Base-by-base conservation (phyloP, 2,797 vertebrate genomes). In the Acanthopagrus latus region DNA sequence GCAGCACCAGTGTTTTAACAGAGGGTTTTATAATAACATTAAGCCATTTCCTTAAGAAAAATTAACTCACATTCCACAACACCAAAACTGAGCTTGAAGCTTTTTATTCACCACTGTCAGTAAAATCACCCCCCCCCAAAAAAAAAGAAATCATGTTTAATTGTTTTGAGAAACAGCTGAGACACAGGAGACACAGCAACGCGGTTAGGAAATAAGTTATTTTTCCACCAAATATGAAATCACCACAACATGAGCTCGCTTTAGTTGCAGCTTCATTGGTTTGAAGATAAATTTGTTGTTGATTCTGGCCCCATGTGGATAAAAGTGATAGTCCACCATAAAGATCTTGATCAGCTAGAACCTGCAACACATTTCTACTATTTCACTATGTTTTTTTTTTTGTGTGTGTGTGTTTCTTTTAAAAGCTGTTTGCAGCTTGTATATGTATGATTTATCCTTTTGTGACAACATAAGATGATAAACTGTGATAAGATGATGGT, bases 41-140 rank as follows among this genome's bases (percentile, higher is more conserved):
- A 16, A 60, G 60, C 50, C 33, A 29, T 69, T 72, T 66, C 18
- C 50, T 69, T 3, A 17, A 76, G 51, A 63, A 54, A 33, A 48
- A 69, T 60, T 10, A 41, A 47, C 62, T 81, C 63, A 43, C 21
- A 64, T 71, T 71, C 51, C 63, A 29, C 7, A 33, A 33, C 33
- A 33, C 7, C 33, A 8, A 8, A 33, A 7, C 8, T 33, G 33
- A 8, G 33, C 33, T 33, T 33, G 46, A 23, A n/a, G n/a, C 52
- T 27, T 59, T 63, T 64, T 20, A 46, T 59, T 14, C 2, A 11
- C 27, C 6, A 7, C 38, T 71, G 56, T 74, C 64, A 56, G 43
- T n/a, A 5, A 59, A 44, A 54, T 54, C 13, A 2, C n/a, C n/a
- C n/a, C n/a, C n/a, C n/a, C n/a, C n/a, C n/a, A 68, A 33, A 27